Percentiles rank a stretch among this genome's conserved stretches.
Conservation (phyloP, 2,888 invertebrate species). For the Drosophila infuscata region DNA sequence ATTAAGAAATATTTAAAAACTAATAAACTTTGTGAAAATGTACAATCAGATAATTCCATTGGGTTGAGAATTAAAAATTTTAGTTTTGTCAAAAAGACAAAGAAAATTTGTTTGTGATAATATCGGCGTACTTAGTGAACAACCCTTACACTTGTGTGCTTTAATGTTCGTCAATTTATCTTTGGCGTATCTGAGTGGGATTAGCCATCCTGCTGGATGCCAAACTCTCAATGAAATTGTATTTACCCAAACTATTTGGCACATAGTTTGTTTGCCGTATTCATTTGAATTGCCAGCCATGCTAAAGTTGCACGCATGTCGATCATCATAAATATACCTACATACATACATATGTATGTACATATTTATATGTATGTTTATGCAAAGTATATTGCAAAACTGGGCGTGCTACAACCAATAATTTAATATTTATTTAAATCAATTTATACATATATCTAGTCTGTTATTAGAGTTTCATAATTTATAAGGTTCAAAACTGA, state of each 20-base stretch:
- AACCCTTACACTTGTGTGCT: conserved; percentile 12
- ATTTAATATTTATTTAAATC: background rate
- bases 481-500: conserved; percentile 1
- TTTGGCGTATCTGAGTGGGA: conserved; percentile 10
- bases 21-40: too few species aligned
- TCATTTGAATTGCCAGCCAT: conserved; percentile 55
- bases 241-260: conserved; percentile 64
- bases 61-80: background rate
- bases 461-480: background rate
- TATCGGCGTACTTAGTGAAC: background rate
- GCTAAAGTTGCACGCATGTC: conserved; percentile 57
- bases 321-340: background rate
- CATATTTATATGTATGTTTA: background rate
- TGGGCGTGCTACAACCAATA: background rate
- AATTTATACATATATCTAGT: background rate
- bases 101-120: background rate
- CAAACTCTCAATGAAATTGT: conserved; percentile 52
- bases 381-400: conserved; percentile 6
- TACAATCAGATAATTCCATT: too few species aligned
- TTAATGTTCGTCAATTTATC: background rate
- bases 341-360: background rate
- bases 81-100: background rate
- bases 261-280: conserved; percentile 61
- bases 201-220: conserved; percentile 12
- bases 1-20: too few species aligned